Percentiles rank a stretch among this genome's conserved stretches.
Conservation (phyloP, 1,140 invertebrate species). For the Pseudomyrmex gracilis region DNA sequence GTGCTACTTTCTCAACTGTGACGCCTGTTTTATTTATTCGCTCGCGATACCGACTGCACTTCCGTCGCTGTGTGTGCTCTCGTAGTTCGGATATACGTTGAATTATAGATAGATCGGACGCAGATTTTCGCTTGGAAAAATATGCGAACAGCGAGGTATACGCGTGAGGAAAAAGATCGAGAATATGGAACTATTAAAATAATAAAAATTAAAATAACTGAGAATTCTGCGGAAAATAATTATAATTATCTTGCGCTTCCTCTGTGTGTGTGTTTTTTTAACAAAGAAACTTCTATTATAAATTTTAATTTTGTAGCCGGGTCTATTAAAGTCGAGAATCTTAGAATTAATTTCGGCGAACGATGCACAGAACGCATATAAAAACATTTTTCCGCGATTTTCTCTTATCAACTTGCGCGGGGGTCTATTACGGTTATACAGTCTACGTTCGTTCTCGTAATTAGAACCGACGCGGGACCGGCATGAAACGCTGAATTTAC, state of each 20-base stretch:
- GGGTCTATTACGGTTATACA: conserved; percentile 45
- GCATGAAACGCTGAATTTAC: conserved; percentile 64
- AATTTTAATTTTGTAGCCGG: not conserved
- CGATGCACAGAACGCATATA: not conserved
- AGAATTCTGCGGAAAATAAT: no score
- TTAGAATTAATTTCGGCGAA: conserved; percentile 8
- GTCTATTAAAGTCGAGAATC: not conserved
- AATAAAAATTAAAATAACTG: no score
- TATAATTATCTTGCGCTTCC: no score
- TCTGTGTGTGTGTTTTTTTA: no score
- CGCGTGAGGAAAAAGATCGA: not conserved
- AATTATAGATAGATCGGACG: conserved; percentile 41
- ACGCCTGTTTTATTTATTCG: conserved; percentile 47
- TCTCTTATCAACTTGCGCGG: conserved; percentile 40
- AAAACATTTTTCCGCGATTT: conserved; percentile 26
- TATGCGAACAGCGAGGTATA: not conserved
- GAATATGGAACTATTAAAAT: not conserved
- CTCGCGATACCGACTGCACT: conserved; percentile 1
- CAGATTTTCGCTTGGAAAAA: conserved; percentile 27
- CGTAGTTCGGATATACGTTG: not conserved
- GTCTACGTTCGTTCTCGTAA: conserved; percentile 52
- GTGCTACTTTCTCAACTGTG: conserved; percentile 36
- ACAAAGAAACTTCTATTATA: not conserved
- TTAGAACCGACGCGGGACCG: conserved; percentile 51
- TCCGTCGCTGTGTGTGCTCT: not conserved